Percentiles rank a stretch among this genome's conserved stretches.
Conservation (phyloP, 2,113 vertebrate genomes). For the Suricata suricatta region DNA sequence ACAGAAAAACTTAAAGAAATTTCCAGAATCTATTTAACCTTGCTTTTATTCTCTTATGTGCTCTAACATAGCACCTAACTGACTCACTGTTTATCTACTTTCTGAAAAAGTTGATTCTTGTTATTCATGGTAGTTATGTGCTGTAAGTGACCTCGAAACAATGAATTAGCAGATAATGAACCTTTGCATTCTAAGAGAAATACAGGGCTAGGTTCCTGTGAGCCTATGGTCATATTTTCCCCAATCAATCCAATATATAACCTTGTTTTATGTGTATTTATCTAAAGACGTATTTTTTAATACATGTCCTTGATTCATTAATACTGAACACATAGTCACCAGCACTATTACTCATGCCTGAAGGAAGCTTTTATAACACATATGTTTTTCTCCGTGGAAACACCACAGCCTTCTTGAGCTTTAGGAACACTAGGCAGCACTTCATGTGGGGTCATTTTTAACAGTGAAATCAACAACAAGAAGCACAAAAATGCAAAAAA, state of each 20-base stretch:
- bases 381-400: background rate
- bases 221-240: background rate
- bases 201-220: background rate
- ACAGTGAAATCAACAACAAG: background rate
- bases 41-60: background rate
- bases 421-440: background rate
- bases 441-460: background rate
- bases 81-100: background rate
- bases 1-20: background rate
- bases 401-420: background rate
- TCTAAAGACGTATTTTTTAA: background rate
- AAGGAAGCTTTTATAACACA: background rate
- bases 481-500: background rate
- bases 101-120: background rate
- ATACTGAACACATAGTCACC: background rate
- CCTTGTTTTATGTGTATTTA: background rate
- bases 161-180: background rate
- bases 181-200: background rate
- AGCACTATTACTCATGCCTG: background rate
- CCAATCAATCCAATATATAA: background rate
- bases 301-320: background rate
- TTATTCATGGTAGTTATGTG: background rate
- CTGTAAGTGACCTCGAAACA: background rate
- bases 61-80: background rate
- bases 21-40: background rate